Evolutionary conservation across 2,888 invertebrate species (phyloP).

Genomic region (Liodrosophila aerea): DNA sequence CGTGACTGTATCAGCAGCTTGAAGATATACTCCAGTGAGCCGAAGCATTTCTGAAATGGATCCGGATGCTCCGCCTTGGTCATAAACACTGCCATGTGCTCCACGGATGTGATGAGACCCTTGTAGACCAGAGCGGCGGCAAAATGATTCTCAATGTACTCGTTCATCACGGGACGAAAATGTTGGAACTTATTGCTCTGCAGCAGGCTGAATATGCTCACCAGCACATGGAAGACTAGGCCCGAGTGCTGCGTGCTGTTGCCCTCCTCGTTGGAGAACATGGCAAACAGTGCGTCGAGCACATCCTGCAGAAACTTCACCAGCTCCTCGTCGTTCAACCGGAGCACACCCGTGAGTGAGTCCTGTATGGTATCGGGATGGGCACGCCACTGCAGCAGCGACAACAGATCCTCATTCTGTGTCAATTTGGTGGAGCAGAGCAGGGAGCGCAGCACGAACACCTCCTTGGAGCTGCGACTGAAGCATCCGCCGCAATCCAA

Average conservation of each 20-base stretch:
- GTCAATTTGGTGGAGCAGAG: constrained; percentile 98
- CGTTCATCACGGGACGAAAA: constrained; percentile 96
- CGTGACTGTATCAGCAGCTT: constrained; percentile 95
- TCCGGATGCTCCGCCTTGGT: constrained; percentile 93
- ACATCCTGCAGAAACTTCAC: constrained; percentile 98
- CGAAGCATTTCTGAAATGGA: constrained; percentile 94
- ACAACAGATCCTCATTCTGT: constrained; percentile 95
- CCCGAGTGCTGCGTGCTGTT: constrained; percentile 94
- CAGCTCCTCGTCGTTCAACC: constrained; percentile 93
- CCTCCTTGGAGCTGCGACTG: constrained; percentile 92
- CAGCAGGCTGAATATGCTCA: constrained; percentile 94
- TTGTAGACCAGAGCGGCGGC: constrained; percentile 97
- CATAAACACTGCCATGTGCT: constrained; percentile 94
- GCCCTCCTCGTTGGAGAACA: constrained; percentile 96
- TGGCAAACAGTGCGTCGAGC: constrained; percentile 94
- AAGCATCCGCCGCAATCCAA: constrained; percentile 84
- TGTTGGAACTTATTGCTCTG: constrained; percentile 96
- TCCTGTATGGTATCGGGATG: constrained; percentile 94
- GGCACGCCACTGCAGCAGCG: constrained; percentile 95
- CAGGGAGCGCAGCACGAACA: constrained; percentile 90
- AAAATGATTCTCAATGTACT: constrained; percentile 96
- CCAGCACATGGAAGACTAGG: constrained; percentile 94
- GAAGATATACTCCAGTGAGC: constrained; percentile 95
- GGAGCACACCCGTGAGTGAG: constrained; percentile 90
- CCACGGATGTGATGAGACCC: constrained; percentile 93